phyloP scores from a whole-genome alignment of 1,140 invertebrate species.

The Manduca sexta region DNA sequence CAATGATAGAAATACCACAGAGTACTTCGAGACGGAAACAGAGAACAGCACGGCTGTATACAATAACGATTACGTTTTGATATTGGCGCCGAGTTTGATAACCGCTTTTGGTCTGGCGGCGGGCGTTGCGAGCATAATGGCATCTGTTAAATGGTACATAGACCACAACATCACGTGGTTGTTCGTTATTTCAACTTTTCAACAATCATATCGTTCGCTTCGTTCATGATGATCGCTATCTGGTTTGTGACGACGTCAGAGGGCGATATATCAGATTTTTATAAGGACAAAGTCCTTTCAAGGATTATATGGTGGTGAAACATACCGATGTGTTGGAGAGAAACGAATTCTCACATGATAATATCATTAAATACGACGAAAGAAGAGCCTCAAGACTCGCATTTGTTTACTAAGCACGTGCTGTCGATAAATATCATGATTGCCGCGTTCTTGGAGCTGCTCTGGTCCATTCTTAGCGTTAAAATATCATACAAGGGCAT shows the following conservation, averaged over 20 bases:
- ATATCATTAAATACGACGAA: slow-evolving; percentile 36
- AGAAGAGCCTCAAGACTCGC: slow-evolving; percentile 27
- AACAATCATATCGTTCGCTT: slow-evolving; percentile 55
- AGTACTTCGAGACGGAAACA: not conserved
- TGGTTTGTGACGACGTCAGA: slow-evolving; percentile 52
- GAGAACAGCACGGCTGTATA: slow-evolving; percentile 4
- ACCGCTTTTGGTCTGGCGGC: slow-evolving; percentile 71
- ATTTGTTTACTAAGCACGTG: slow-evolving; percentile 58
- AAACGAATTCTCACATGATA: slow-evolving; percentile 55
- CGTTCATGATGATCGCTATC: slow-evolving; percentile 48
- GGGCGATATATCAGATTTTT: slow-evolving; percentile 47
- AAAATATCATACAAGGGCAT: slow-evolving; percentile 77
- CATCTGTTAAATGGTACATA: slow-evolving; percentile 78
- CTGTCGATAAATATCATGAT: slow-evolving; percentile 76
- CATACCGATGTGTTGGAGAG: slow-evolving; percentile 44
- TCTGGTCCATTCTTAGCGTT: slow-evolving; percentile 76
- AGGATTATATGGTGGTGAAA: slow-evolving; percentile 51
- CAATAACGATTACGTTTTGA: slow-evolving; percentile 36
- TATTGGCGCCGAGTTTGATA: slow-evolving; percentile 64
- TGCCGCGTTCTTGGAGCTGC: slow-evolving; percentile 73
- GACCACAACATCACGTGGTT: slow-evolving; percentile 78
- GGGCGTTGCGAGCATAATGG: slow-evolving; percentile 73
- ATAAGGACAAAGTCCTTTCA: slow-evolving; percentile 58
- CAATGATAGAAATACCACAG: slow-evolving; percentile 11
- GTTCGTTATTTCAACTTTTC: slow-evolving; percentile 73